Conservation (phyloP, 2,797 vertebrate genomes). For the Tarsius wallacei region DNA sequence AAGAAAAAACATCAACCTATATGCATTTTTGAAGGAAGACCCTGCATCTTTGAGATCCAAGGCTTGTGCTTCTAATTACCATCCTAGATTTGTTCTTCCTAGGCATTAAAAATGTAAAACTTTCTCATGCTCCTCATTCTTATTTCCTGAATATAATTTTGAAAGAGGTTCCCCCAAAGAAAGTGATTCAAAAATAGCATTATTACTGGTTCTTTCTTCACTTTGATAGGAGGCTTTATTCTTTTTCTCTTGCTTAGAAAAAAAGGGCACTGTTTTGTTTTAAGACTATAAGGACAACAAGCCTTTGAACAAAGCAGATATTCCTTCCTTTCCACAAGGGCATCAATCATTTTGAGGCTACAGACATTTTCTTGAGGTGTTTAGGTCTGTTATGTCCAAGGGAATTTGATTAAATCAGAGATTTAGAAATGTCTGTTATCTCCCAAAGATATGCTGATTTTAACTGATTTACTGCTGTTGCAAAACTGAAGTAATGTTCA, state of each 20-base stretch:
- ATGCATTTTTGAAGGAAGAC: background rate
- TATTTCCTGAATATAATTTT: constrained; percentile 4
- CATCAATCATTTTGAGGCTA: constrained; percentile 83
- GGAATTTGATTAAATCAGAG: constrained; percentile 84
- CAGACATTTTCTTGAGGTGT: constrained; percentile 84
- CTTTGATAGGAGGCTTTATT: background rate
- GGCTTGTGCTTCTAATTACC: background rate
- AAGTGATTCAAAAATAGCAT: background rate
- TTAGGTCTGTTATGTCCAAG: constrained; percentile 81
- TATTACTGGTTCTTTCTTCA: background rate
- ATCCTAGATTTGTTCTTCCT: background rate
- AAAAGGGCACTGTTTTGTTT: background rate
- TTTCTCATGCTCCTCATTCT: background rate
- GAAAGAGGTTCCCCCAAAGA: background rate
- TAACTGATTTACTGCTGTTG: constrained; percentile 60
- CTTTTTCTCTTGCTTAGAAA: background rate
- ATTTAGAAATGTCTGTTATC: constrained; percentile 80
- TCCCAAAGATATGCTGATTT: constrained; percentile 74
- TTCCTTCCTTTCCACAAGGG: constrained; percentile 69
- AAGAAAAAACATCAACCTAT: background rate
- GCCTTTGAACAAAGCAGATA: constrained; percentile 67
- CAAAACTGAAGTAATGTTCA: constrained; percentile 82
- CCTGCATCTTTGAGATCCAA: background rate
- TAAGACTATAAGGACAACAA: background rate
- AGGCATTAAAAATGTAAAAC: background rate